Base-by-base conservation (phyloP, 2,113 vertebrate species). In the Pteruthius melanotis region DNA sequence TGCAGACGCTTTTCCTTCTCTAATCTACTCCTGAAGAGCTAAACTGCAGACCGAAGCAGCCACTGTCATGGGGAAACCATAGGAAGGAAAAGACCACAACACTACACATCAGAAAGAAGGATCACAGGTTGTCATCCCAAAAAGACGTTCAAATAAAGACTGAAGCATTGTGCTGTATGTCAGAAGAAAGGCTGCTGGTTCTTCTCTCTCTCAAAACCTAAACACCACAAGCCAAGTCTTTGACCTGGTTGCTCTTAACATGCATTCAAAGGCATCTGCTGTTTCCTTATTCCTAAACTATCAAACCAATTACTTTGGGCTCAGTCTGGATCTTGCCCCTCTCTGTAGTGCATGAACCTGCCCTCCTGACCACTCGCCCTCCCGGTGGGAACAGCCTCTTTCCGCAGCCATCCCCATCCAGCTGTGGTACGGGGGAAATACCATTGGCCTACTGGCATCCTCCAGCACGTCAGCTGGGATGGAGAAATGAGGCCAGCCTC, bases 121-220 rank as follows among this genome's bases (percentile, higher is more conserved):
- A 92, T 92, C 86, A 83, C 23, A 95, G 64, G 50, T 66, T 92
- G 71, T 63, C 85, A 83, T 53, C 52, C 76, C 88, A 78, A 94
- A 83, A 56, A 81, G 40, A 75, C 26, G 52, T 60, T 92, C 23
- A 80, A 88, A 90, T 57, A 79, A 54, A 80, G 52, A 68, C 37
- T 33, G 42, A 77, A 76, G 66, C 45, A 93, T 80, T 93, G 50
- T 17, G 30, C 64, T 88, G 68, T 26, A 39, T 71, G 64, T 81
- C 90, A 94, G 76, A 74, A 93, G 74, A 69, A 12, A 68, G 20
- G n/a, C 26, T 91, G 7, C n/a, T 88, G 59, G 78, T 91, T 8
- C 69, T 70, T 37, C 52, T 72, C 47, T 72, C 72, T 65, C 75
- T 77, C 71, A 69, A 83, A 92, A 78, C n/a, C 74, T 39, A 13